Evolutionary conservation across 1,140 invertebrate species (phyloP).

Genomic region (Zaprionus capensis): DNA sequence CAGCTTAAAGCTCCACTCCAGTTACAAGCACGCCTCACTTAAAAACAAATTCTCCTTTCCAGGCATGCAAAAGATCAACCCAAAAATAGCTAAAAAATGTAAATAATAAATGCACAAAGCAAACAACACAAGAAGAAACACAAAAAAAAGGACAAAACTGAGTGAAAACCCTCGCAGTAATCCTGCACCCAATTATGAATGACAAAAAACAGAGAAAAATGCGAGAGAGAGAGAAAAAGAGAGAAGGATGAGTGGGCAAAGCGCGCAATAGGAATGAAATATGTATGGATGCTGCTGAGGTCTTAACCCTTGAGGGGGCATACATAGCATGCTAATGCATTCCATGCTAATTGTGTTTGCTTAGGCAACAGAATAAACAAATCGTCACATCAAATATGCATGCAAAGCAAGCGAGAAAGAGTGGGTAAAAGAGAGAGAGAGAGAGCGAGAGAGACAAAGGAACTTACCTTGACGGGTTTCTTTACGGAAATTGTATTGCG

Average conservation of each 20-base stretch:
- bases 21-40: not conserved
- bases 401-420: constrained; percentile 15
- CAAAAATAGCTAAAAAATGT: constrained; percentile 24
- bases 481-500: constrained; percentile 69
- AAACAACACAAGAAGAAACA: constrained; percentile 26
- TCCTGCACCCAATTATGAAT: constrained; percentile 67
- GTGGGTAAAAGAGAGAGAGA: constrained; percentile 17
- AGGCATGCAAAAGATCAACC: constrained; percentile 19
- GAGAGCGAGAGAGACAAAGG: not conserved
- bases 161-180: constrained; percentile 36
- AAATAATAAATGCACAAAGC: constrained; percentile 45
- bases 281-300: constrained; percentile 34
- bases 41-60: not conserved
- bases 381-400: constrained; percentile 37
- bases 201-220: constrained; percentile 15
- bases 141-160: constrained; percentile 45
- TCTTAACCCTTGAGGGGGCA: constrained; percentile 30
- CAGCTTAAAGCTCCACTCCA: not conserved
- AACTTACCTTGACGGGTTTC: constrained; percentile 79
- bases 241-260: constrained; percentile 3
- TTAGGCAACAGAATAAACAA: constrained; percentile 55
- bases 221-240: not conserved
- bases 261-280: constrained; percentile 60
- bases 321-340: constrained; percentile 54
- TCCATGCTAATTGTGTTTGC: constrained; percentile 74